Percentiles rank a stretch among this genome's conserved stretches.
Conservation (phyloP, 2,888 invertebrate species). For the Orthosia cruda region DNA sequence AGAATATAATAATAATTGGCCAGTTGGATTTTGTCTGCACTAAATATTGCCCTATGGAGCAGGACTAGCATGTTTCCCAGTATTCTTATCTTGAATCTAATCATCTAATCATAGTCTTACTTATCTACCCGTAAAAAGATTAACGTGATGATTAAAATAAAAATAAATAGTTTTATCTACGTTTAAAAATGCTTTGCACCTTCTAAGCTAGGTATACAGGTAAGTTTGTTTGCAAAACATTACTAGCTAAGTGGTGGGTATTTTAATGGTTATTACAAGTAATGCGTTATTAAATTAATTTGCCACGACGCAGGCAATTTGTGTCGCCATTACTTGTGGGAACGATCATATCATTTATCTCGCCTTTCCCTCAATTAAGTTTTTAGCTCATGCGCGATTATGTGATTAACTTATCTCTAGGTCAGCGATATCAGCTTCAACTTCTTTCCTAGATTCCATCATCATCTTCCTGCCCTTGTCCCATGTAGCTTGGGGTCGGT, state of each 20-base stretch:
- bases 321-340: slow-evolving; percentile 28
- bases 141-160: too few species aligned
- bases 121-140: too few species aligned
- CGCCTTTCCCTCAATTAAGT: slow-evolving; percentile 38
- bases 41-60: too few species aligned
- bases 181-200: neutral
- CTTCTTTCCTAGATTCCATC: neutral
- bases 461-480: neutral
- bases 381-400: slow-evolving; percentile 27
- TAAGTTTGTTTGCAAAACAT: neutral
- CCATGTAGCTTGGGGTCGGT: too few species aligned
- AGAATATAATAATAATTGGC: too few species aligned
- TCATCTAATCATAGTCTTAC: too few species aligned
- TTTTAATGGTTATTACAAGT: slow-evolving; percentile 29
- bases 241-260: neutral
- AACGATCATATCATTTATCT: slow-evolving; percentile 21
- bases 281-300: slow-evolving; percentile 28
- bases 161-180: neutral
- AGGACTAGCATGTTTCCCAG: too few species aligned
- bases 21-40: too few species aligned
- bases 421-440: slow-evolving; percentile 19
- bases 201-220: neutral
- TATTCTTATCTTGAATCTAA: too few species aligned
- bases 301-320: slow-evolving; percentile 20
- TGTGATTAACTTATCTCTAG: slow-evolving; percentile 28